phyloP scores from a whole-genome alignment of 2,113 vertebrate genomes.

The Amphiprion ocellaris region DNA sequence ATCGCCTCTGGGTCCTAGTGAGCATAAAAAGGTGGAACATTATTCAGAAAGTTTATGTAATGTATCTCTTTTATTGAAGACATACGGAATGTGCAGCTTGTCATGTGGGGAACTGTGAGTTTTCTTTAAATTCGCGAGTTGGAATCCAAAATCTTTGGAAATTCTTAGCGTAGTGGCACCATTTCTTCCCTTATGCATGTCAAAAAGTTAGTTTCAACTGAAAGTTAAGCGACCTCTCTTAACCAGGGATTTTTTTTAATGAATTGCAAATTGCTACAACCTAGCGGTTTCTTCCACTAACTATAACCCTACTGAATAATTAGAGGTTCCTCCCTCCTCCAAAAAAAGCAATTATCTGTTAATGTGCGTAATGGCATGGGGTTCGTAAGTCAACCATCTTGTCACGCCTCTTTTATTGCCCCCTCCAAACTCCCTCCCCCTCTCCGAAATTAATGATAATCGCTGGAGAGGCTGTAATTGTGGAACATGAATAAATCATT shows the following conservation, averaged over 20 bases:
- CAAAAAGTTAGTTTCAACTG: neutral
- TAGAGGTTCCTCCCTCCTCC: constrained; percentile 29
- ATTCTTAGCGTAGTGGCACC: neutral
- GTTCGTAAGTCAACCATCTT: constrained; percentile 53
- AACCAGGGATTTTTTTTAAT: too few species aligned
- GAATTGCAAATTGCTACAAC: neutral
- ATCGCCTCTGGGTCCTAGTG: constrained; percentile 81
- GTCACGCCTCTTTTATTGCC: constrained; percentile 54
- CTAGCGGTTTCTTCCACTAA: constrained; percentile 23
- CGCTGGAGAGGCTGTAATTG: constrained; percentile 42
- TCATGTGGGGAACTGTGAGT: neutral
- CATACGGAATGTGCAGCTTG: constrained; percentile 1
- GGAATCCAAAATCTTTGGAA: neutral
- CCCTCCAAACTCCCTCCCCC: neutral
- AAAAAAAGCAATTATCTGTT: constrained; percentile 49
- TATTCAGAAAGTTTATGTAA: neutral
- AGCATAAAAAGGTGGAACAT: constrained; percentile 38
- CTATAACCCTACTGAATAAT: constrained; percentile 52
- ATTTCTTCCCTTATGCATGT: neutral
- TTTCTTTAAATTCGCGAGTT: neutral
- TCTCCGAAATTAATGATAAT: constrained; percentile 57
- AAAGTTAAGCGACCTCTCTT: constrained; percentile 10
- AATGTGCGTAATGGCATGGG: constrained; percentile 57
- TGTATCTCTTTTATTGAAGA: neutral
- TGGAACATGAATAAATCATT: constrained; percentile 58